Base-by-base conservation (phyloP, 2,797 vertebrate species). In the Myripristis jacobus region DNA sequence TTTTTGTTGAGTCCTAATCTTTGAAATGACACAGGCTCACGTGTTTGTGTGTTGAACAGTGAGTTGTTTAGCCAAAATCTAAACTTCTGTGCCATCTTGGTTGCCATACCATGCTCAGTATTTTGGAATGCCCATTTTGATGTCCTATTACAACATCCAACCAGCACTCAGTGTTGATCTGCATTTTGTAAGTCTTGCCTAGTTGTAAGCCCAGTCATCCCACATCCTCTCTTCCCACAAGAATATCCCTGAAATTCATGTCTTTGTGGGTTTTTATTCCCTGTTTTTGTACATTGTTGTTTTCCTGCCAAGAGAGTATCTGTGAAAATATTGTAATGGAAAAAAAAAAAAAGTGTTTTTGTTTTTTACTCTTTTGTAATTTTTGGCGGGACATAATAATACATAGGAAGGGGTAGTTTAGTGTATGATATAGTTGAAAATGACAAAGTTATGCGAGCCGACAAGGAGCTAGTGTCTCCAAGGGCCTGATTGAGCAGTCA, bases 301-400 rank as follows among this genome's bases (percentile, higher is more conserved):
- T 69, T 34, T 58, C 25, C 34, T 57, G 6, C 12, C 9, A 51
- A 18, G 31, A 34, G 3, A 65, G 6, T 18, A 21, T 15, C 43
- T 27, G 2, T 47, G 18, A 6, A 54, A 31, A 54, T 41, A n/a
- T 53, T 13, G 15, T 22, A 2, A 27, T 29, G 51, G 7, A 7
- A 22, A 16, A 4, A 52, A 9, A 55, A 54, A 36, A 7, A 29
- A 29, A 29, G 27, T 29, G 27, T 29, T 6, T 3, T 1, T 2
- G 13, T 41, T 22, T 34, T 56, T 34, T 57, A 55, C 9, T 43
- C 3, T 73, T n/a, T 21, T 44, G 34, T 54, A 36, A 58, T 75
- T n/a, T 43, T 77, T 46, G 51, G 22, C 19, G 15, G 55, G 54
- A 70, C 60, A 41, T 43, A 64, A 19, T 61, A 74, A 71, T 51